phyloP scores from a whole-genome alignment of 2,888 invertebrate species.

The Autographa gamma region DNA sequence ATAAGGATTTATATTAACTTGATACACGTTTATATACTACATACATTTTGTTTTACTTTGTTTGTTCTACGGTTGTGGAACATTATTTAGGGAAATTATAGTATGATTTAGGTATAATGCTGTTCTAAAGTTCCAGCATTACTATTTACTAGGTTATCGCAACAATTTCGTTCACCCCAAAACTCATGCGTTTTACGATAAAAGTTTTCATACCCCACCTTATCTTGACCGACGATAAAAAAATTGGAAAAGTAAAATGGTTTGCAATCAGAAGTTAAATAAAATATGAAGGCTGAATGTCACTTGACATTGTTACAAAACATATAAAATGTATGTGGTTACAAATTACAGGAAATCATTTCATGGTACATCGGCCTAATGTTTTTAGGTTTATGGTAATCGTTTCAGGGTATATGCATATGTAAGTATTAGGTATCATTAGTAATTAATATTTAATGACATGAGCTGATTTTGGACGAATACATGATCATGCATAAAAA shows the following conservation, averaged over 20 bases:
- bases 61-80: too few species aligned
- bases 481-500: too few species aligned
- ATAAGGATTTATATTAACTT: too few species aligned
- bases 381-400: not conserved
- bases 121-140: not conserved
- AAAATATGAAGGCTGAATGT: slow-evolving; percentile 7
- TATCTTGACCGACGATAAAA: slow-evolving; percentile 44
- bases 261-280: slow-evolving; percentile 30
- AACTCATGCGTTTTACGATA: slow-evolving; percentile 8
- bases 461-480: not conserved
- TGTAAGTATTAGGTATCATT: slow-evolving; percentile 10
- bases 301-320: slow-evolving; percentile 5
- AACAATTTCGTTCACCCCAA: not conserved
- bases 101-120: not conserved
- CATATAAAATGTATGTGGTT: not conserved
- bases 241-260: slow-evolving; percentile 51
- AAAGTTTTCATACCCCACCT: slow-evolving; percentile 21
- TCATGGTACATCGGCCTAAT: slow-evolving; percentile 18
- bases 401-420: slow-evolving; percentile 8
- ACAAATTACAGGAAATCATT: slow-evolving; percentile 51
- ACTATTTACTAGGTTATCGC: not conserved
- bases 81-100: not conserved
- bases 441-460: not conserved
- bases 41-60: too few species aligned
- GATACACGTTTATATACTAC: too few species aligned